A percentile compares a stretch with the other conserved stretches of the same genome.
phyloP scores from a whole-genome alignment of 1,140 invertebrate species.

The Bicyclus anynana region DNA sequence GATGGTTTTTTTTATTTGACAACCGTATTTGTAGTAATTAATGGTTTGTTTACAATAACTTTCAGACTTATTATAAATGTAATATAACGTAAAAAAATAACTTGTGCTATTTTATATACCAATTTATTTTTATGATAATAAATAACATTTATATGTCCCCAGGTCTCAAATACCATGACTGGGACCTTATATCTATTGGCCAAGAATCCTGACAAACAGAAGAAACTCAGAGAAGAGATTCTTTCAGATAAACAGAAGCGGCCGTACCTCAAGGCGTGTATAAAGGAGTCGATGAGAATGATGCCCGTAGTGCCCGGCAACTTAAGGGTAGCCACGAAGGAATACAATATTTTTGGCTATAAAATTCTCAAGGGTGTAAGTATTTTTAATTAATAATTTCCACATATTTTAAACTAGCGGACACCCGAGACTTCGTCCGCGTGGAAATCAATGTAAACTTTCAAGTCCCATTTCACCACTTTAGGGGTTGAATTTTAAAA shows the following conservation, averaged over 20 bases:
- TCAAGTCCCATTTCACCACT: too few relatives aligned
- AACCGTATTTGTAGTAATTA: too few relatives aligned
- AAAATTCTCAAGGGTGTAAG: conserved; percentile 39
- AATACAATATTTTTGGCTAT: conserved; percentile 78
- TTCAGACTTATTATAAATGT: too few relatives aligned
- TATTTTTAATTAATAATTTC: too few relatives aligned
- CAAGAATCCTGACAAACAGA: conserved; percentile 80
- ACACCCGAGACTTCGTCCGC: too few relatives aligned
- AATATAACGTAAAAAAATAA: too few relatives aligned
- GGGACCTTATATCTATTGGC: conserved; percentile 81
- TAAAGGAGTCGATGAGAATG: conserved; percentile 81
- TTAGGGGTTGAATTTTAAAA: too few relatives aligned
- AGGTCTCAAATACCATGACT: conserved; percentile 54
- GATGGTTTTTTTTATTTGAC: too few relatives aligned
- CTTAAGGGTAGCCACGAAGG: conserved; percentile 69
- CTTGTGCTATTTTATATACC: neutral
- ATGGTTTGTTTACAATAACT: too few relatives aligned
- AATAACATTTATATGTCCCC: neutral
- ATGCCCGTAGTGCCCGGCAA: conserved; percentile 77
- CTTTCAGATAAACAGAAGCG: conserved; percentile 53
- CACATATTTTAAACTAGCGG: too few relatives aligned
- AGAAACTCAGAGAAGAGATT: conserved; percentile 83
- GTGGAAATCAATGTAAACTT: too few relatives aligned
- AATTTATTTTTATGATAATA: neutral
- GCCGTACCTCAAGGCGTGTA: conserved; percentile 81